Conservation (phyloP, 2,797 vertebrate species). For the Hirundo rustica region DNA sequence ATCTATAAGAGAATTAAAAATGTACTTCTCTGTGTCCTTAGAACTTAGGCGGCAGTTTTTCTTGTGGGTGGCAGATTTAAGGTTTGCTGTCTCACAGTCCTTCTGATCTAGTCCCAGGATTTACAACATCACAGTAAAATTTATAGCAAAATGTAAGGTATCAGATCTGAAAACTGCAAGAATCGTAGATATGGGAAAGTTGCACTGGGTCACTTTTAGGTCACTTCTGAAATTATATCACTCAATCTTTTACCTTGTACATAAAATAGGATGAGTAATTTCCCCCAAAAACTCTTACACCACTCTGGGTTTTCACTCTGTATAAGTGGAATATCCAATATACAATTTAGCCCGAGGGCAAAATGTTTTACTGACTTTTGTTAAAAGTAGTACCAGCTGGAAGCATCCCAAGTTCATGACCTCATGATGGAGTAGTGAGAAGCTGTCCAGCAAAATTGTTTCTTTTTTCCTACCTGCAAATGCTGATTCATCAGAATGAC, state of each 20-base stretch:
- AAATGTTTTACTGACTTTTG: not conserved
- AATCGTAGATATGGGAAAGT: not conserved
- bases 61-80: conserved; percentile 24
- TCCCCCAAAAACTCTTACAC: not conserved
- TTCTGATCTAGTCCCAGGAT: not conserved
- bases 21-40: not conserved
- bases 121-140: not conserved
- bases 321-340: not conserved
- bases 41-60: not conserved
- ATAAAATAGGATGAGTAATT: not conserved
- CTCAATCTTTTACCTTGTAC: not conserved
- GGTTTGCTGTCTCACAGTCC: not conserved
- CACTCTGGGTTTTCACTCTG: not conserved
- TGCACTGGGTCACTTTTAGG: not conserved
- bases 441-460: not conserved
- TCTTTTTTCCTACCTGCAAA: not conserved
- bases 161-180: not conserved
- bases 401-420: not conserved
- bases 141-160: not conserved
- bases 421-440: not conserved
- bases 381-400: not conserved
- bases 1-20: not conserved
- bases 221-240: not conserved
- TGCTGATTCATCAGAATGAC: not conserved
- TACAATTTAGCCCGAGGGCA: not conserved